Percentiles rank a stretch among this genome's conserved stretches.
Evolutionary conservation across 2,797 vertebrate species (phyloP).

Genomic region (Sebastes itinus): DNA sequence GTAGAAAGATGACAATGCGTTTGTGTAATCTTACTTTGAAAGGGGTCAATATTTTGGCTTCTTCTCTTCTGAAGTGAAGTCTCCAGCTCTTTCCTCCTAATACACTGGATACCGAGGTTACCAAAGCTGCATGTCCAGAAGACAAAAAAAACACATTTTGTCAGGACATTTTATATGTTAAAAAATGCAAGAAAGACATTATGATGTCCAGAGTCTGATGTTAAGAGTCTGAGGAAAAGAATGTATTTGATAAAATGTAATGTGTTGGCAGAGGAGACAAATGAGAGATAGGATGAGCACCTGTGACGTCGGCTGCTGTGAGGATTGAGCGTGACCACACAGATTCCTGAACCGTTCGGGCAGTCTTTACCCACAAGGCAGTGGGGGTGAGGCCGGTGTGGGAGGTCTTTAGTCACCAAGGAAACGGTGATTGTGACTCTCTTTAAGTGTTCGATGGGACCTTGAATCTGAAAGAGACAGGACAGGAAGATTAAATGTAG

Average conservation of each 20-base stretch:
- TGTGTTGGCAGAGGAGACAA: not conserved
- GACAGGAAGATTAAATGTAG: not conserved
- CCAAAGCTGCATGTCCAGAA: conserved; percentile 82
- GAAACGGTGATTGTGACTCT: conserved; percentile 88
- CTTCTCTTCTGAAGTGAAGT: conserved; percentile 88
- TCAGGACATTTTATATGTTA: not conserved
- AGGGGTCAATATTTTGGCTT: conserved; percentile 91
- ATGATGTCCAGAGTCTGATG: not conserved
- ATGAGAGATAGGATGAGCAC: conserved; percentile 48
- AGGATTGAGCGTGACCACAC: conserved; percentile 85
- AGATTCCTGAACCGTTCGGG: conserved; percentile 82
- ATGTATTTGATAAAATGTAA: not conserved
- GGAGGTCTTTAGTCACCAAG: conserved; percentile 93
- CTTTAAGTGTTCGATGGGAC: conserved; percentile 81
- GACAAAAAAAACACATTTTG: not conserved
- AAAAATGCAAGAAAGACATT: not conserved
- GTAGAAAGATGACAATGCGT: not conserved
- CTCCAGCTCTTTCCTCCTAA: conserved; percentile 92
- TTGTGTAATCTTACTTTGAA: conserved; percentile 85
- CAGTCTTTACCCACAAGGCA: conserved; percentile 97
- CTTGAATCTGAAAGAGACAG: conserved; percentile 82
- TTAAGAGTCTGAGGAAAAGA: not conserved
- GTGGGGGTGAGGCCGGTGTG: conserved; percentile 93
- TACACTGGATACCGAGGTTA: conserved; percentile 95
- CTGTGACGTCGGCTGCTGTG: conserved; percentile 85